Percentiles rank a stretch among this genome's conserved stretches.
phyloP scores from a whole-genome alignment of 37 sponge, comb jelly and placozoan genomes.

The Agelas oroides region DNA sequence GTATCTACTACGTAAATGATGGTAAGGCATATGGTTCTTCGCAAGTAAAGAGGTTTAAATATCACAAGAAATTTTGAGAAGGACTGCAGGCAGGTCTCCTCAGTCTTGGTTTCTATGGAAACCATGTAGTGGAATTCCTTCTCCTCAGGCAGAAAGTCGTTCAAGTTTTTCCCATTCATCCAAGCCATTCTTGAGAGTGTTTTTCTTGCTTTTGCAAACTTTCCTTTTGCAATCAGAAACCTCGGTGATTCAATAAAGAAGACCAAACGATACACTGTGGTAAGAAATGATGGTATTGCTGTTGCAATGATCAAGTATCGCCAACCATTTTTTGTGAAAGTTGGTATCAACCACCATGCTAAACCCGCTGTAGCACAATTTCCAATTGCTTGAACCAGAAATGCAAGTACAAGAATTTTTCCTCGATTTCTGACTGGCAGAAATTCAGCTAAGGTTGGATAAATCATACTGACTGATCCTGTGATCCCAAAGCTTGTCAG shows the following conservation, averaged over 20 bases:
- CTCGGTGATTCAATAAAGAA: constrained; percentile 50
- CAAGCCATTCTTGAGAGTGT: background rate
- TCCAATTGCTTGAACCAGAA: constrained; percentile 34
- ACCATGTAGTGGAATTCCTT: background rate
- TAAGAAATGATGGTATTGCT: constrained; percentile 21
- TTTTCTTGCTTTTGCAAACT: background rate
- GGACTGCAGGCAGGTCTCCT: background rate
- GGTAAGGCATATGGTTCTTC: constrained; percentile 32
- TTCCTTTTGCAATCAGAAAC: constrained; percentile 29
- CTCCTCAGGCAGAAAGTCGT: background rate
- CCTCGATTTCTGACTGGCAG: constrained; percentile 56
- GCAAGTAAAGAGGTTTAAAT: constrained; percentile 35
- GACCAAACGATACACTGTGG: constrained; percentile 9
- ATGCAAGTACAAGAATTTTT: background rate
- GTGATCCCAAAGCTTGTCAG: constrained; percentile 41
- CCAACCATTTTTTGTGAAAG: constrained; percentile 38
- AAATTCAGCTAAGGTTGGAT: constrained; percentile 51
- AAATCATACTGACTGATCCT: constrained; percentile 1
- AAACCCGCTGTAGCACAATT: constrained; percentile 24
- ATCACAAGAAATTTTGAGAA: constrained; percentile 19
- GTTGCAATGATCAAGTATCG: constrained; percentile 30
- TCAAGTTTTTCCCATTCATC: constrained; percentile 34
- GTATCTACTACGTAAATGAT: constrained; percentile 7
- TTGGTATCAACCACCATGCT: constrained; percentile 60
- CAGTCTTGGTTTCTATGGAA: too few relatives aligned